Evolutionary conservation across 2,113 vertebrate species (phyloP), one percentile per base, ranked within the genome.

Genomic region (Gallinago media): DNA sequence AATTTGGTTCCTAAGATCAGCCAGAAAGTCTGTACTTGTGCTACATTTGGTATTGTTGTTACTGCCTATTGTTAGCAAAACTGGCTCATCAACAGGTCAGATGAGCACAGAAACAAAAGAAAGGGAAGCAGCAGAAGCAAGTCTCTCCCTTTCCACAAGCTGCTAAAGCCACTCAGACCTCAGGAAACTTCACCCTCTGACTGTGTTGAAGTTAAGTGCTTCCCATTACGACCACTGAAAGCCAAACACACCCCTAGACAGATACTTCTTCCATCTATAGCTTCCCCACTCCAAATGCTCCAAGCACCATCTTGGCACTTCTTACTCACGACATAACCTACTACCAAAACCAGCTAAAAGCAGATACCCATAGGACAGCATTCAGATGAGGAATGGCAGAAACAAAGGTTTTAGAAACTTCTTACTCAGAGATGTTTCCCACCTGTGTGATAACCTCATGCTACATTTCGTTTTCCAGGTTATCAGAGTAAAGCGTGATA

Each of bases 41-140:
- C 50, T 49, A 68, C 55, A 44, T 65, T 79, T 85, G 67, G 14
- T 61, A 93, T 90, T 79, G 65, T 32, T 85, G 63, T 58, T 90
- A 90, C 5, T 73, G 82, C 40, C 79, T 92, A 83, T 49, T 88
- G 66, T 94, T 83, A 62, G 67, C 67, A 90, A 59, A 95, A 92
- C 32, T 46, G 46, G 58, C 72, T 96, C 82, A 66, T 58, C 67
- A 86, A 71, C 72, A 74, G 76, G 63, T 73, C 90, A 84, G 85
- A 66, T 36, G 36, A 92, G 46, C 67, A 62, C 8, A 38, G 18
- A 74, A 95, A 87, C 50, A 83, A 80, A 80, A 89, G 32, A 80
- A 81, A 72, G 5, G 56, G 49, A 89, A 88, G 74, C 44, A 73
- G 18, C 58, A 82, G 32, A 50, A 82, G 6, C 50, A 59, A 76